Conservation (phyloP, 2,888 invertebrate genomes). For the Argyra leucocephala region DNA sequence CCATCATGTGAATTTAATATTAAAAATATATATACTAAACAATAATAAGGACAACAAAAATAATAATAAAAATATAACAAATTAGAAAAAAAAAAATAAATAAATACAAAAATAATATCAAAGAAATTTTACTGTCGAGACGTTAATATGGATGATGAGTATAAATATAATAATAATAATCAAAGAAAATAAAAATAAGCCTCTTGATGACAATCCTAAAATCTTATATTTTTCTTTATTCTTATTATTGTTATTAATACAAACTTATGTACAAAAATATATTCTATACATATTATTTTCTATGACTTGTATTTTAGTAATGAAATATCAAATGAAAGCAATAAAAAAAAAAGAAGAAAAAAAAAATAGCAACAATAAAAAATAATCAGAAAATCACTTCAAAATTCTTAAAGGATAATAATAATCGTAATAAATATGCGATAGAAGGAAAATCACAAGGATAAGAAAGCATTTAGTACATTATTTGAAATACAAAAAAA, state of each 20-base stretch:
- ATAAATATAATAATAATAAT: background rate
- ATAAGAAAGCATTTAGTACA: background rate
- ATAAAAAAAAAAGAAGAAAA: background rate
- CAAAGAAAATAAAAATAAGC: constrained; percentile 4
- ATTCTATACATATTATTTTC: background rate
- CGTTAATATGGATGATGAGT: background rate
- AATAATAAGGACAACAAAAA: too few relatives aligned
- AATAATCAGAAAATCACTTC: background rate
- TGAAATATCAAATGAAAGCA: background rate
- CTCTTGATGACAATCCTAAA: constrained; percentile 3
- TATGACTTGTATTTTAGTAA: background rate
- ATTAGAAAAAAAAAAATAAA: background rate
- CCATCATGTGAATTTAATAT: too few relatives aligned
- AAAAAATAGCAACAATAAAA: background rate
- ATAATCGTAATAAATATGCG: background rate
- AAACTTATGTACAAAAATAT: background rate
- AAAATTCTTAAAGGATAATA: constrained; percentile 3
- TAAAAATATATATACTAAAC: too few relatives aligned
- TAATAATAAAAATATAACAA: background rate
- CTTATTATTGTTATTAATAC: background rate
- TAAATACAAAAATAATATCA: background rate
- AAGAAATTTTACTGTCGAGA: background rate
- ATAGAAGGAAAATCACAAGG: background rate
- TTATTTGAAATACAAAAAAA: background rate
- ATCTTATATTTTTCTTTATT: background rate